Conservation (phyloP, 2,113 vertebrate species). For the Sander vitreus region DNA sequence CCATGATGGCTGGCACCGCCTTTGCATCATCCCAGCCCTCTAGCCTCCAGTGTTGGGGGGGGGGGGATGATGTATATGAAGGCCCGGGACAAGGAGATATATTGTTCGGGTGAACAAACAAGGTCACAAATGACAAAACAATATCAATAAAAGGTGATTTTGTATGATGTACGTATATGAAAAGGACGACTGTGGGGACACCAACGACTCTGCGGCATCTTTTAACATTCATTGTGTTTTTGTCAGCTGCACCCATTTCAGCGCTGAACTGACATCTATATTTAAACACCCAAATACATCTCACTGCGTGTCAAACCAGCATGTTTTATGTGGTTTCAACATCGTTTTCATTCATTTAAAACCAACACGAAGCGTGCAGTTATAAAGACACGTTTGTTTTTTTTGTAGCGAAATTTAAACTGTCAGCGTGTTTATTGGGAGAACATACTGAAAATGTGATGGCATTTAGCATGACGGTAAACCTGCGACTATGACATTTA, state of each 20-base stretch:
- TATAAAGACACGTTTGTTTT: background rate
- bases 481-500: background rate
- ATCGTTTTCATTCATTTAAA: constrained; percentile 63
- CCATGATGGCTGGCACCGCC: constrained; percentile 79
- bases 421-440: background rate
- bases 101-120: background rate
- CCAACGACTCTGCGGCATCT: constrained; percentile 22
- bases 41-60: background rate
- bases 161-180: background rate
- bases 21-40: constrained; percentile 69
- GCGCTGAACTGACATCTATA: constrained; percentile 13
- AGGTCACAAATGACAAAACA: background rate
- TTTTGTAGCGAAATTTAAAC: background rate
- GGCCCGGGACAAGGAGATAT: background rate
- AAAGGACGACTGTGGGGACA: background rate
- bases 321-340: background rate
- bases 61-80: background rate
- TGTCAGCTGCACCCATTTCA: constrained; percentile 50
- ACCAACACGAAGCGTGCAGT: accelerated
- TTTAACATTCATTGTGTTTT: background rate
- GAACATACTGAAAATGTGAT: no score
- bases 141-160: background rate
- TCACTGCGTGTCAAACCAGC: background rate
- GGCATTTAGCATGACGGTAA: background rate
- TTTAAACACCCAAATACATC: constrained; percentile 30